Conservation (phyloP, 2,888 invertebrate genomes). For the Drosophila maculinotata region DNA sequence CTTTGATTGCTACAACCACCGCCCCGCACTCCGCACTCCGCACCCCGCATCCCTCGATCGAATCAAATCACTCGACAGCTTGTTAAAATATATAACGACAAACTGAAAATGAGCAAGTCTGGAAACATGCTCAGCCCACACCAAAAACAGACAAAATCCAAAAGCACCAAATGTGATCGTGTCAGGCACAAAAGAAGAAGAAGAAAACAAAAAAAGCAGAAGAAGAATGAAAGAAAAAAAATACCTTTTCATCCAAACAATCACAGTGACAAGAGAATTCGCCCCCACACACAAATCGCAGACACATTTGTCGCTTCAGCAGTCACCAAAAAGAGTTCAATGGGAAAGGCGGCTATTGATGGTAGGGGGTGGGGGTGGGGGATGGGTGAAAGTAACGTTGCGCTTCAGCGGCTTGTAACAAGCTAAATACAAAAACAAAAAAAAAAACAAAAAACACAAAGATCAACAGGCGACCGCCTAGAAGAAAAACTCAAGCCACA, state of each 20-base stretch:
- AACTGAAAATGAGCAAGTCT: background rate
- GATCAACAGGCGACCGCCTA: constrained; percentile 43
- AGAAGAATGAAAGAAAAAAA: constrained; percentile 14
- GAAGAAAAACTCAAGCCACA: constrained; percentile 52
- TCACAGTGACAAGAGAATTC: constrained; percentile 52
- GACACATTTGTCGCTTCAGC: constrained; percentile 76
- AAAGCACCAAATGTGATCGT: constrained; percentile 45
- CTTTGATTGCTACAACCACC: constrained; percentile 40
- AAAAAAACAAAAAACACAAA: constrained; percentile 8
- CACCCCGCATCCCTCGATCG: background rate
- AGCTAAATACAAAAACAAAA: constrained; percentile 26
- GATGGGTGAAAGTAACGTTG: constrained; percentile 53
- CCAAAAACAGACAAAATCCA: background rate
- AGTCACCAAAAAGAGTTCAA: constrained; percentile 47
- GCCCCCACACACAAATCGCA: constrained; percentile 60
- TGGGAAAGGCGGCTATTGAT: background rate
- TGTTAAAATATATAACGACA: constrained; percentile 48
- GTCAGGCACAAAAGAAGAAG: constrained; percentile 27
- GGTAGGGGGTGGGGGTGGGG: background rate
- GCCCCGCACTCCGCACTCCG: background rate
- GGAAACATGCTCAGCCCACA: constrained; percentile 14
- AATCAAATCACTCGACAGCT: constrained; percentile 51
- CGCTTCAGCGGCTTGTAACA: constrained; percentile 67
- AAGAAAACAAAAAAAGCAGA: background rate
- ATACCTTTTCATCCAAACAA: constrained; percentile 35